A percentile compares a stretch with the other conserved stretches of the same genome.
phyloP scores from a whole-genome alignment of 2,113 vertebrate genomes.

The Rhabdomys dilectus region DNA sequence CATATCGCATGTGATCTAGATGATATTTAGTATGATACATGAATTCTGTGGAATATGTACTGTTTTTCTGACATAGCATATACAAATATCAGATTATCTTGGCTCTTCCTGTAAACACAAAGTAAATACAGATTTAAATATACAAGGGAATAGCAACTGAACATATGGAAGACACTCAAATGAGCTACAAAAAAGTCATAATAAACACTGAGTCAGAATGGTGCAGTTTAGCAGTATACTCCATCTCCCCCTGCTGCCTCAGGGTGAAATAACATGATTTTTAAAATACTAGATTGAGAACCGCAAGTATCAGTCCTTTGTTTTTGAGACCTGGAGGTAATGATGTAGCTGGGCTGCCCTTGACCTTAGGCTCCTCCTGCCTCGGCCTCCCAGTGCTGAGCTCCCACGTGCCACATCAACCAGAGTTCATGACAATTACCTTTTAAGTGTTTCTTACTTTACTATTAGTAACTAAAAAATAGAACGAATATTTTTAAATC shows the following conservation, averaged over 20 bases:
- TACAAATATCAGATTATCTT: background rate
- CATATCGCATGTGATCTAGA: background rate
- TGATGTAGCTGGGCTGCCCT: background rate
- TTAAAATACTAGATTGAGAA: conserved; percentile 37
- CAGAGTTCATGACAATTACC: background rate
- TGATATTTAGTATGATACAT: background rate
- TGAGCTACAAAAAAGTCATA: background rate
- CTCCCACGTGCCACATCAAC: background rate
- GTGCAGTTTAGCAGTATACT: conserved; percentile 29
- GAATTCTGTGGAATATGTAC: background rate
- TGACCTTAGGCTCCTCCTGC: background rate
- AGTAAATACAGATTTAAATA: conserved; percentile 27
- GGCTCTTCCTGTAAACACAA: background rate
- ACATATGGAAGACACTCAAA: background rate
- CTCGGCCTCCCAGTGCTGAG: background rate
- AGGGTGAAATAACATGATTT: conserved; percentile 59
- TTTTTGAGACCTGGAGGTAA: background rate
- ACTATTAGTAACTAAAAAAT: conserved; percentile 53
- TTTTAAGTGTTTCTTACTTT: conserved; percentile 51
- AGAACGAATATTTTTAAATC: conserved; percentile 38
- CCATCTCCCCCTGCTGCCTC: conserved; percentile 67
- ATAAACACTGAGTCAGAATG: background rate
- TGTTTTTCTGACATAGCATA: background rate
- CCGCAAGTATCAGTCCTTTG: background rate
- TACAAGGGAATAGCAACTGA: background rate